Evolutionary conservation across 2,797 vertebrate genomes (phyloP).

Genomic region (Craterocephalus amniculus): DNA sequence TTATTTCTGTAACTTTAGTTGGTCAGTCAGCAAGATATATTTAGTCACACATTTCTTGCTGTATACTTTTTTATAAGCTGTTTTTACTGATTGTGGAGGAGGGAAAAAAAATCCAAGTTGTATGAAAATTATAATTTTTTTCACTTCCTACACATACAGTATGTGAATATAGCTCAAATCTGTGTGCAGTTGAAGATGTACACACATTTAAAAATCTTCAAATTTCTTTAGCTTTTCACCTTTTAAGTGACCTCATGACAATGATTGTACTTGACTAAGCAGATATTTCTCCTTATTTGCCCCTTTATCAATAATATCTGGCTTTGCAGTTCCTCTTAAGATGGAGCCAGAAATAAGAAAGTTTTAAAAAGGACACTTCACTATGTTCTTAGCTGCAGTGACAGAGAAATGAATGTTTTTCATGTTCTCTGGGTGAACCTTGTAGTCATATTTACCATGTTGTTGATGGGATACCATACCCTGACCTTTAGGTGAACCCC

Average conservation of each 20-base stretch:
- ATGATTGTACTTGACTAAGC: not conserved
- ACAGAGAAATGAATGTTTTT: not conserved
- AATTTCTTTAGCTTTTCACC: not conserved
- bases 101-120: not conserved
- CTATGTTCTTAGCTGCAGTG: not conserved
- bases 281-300: not conserved
- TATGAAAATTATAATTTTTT: not conserved
- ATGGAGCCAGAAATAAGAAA: not conserved
- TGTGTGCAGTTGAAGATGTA: not conserved
- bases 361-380: not conserved
- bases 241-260: not conserved
- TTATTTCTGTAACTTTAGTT: not conserved
- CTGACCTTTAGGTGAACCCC: conserved; percentile 25
- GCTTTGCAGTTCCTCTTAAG: not conserved
- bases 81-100: not conserved
- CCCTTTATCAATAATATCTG: not conserved
- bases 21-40: not conserved
- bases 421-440: conserved; percentile 3
- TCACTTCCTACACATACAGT: not conserved
- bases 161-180: not conserved
- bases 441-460: conserved; percentile 18
- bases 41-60: not conserved
- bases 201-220: no score
- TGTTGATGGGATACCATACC: conserved; percentile 32
- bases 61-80: not conserved